Evolutionary conservation across 2,113 vertebrate genomes (phyloP), one percentile per base, ranked within the genome.

Genomic region (Leptodactylus fuscus): DNA sequence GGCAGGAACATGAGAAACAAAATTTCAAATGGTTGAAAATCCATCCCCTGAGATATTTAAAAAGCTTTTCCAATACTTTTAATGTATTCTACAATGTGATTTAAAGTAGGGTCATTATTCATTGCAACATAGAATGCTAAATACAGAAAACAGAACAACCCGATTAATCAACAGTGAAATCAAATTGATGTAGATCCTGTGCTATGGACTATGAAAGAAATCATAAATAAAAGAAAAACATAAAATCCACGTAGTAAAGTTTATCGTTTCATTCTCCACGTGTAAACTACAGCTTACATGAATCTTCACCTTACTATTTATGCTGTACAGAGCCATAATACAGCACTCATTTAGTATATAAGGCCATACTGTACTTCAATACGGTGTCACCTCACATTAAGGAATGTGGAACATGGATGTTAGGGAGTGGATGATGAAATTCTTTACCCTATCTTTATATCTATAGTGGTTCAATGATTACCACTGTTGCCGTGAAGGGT

Each of bases 91-190:
- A 53, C 32, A 55, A 34, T 38, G 44, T 71, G 24, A n/a, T 34
- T 67, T 71, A 53, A 71, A 70, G 48, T 22, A 49, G 51, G 36
- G 48, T 53, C 20, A 71, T 82, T 82, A 71, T 51, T 82, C 81
- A 81, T 34, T 44, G 65, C 67, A 70, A 81, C 22, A 13, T 20
- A 82, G 12, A 71, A 71, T 71, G n/a, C 49, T 71, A 82, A 71
- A 82, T 53, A 24, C 11, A 82, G 34, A 71, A 20, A 18, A 71
- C 65, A 71, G 49, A 53, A 34, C 32, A 36, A 71, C 46, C 46
- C 34, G 41, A 82, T 82, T 71, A 71, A 82, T 82, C 65, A 71
- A n/a, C 65, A 71, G 49, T 38, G 67, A 34, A 41, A 82, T 82
- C 65, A 71, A 70, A 82, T 32, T 71, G 81, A 22, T 49, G 71